Evolutionary conservation across 2,113 vertebrate genomes (phyloP).

Genomic region (Lepus timidus): DNA sequence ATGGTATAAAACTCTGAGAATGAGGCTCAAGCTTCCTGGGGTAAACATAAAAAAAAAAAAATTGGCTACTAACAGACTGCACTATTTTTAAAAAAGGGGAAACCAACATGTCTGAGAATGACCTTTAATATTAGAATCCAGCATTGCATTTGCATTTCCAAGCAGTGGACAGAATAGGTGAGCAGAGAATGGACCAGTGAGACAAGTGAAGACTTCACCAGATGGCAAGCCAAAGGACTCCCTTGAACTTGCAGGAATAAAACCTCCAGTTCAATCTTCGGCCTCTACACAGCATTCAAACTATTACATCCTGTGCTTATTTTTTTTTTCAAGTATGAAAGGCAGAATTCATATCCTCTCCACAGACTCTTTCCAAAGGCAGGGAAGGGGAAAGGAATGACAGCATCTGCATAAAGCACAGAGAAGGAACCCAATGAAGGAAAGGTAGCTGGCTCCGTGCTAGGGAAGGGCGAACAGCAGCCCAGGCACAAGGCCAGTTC

Average conservation of each 20-base stretch:
- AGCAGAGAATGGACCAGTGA: background rate
- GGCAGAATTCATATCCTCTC: background rate
- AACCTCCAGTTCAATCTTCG: background rate
- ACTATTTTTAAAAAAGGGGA: background rate
- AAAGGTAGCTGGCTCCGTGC: background rate
- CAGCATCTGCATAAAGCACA: background rate
- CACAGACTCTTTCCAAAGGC: background rate
- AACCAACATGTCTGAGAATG: background rate
- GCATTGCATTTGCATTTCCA: background rate
- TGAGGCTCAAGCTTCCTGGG: background rate
- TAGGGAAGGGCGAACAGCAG: background rate
- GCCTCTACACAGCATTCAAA: background rate
- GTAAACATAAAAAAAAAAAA: background rate
- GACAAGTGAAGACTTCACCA: background rate
- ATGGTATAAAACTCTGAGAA: background rate
- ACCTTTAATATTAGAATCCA: background rate
- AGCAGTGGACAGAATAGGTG: background rate
- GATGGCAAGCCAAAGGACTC: background rate
- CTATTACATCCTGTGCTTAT: background rate
- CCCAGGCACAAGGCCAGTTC: background rate
- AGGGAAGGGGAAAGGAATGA: background rate
- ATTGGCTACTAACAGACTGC: background rate
- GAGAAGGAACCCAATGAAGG: constrained; percentile 8
- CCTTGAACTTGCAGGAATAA: background rate
- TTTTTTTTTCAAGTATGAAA: background rate